These are phyloP conservation scores for Triplophysa dalaica DNA, from an alignment of 2,113 vertebrate species.

Conservation along the genomic window DNA sequence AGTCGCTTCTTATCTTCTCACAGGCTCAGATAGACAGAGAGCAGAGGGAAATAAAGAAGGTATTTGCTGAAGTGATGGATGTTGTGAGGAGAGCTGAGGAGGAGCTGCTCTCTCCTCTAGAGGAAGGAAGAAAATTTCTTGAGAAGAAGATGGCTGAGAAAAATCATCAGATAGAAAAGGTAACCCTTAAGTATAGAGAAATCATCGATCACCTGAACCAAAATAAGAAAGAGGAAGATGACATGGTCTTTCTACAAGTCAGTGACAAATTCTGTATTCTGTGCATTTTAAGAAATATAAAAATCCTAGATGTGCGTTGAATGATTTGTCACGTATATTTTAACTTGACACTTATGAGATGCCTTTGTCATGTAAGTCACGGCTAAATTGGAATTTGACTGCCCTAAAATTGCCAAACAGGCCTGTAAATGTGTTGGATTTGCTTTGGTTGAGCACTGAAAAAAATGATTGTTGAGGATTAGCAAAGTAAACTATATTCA, in stretches of 20 bases:
- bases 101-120: constrained; percentile 42
- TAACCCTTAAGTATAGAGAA: constrained; percentile 36
- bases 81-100: constrained; percentile 47
- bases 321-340: too few relatives aligned
- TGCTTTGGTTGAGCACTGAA: too few relatives aligned
- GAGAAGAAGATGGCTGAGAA: constrained; percentile 33
- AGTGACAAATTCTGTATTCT: not conserved
- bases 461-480: too few relatives aligned
- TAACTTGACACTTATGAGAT: too few relatives aligned
- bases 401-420: too few relatives aligned
- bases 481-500: too few relatives aligned
- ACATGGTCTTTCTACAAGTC: constrained; percentile 68
- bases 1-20: not conserved
- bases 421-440: too few relatives aligned
- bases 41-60: constrained; percentile 38
- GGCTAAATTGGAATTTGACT: too few relatives aligned
- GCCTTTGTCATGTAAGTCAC: too few relatives aligned
- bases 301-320: too few relatives aligned
- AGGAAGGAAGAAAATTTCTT: constrained; percentile 36
- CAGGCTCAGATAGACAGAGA: constrained; percentile 53
- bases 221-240: constrained; percentile 56
- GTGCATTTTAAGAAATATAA: too few relatives aligned
- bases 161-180: constrained; percentile 33
- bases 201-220: constrained; percentile 44
- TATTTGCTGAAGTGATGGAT: constrained; percentile 25